Base-by-base conservation (phyloP, 2,888 invertebrate genomes). In the Molorchus minor region DNA sequence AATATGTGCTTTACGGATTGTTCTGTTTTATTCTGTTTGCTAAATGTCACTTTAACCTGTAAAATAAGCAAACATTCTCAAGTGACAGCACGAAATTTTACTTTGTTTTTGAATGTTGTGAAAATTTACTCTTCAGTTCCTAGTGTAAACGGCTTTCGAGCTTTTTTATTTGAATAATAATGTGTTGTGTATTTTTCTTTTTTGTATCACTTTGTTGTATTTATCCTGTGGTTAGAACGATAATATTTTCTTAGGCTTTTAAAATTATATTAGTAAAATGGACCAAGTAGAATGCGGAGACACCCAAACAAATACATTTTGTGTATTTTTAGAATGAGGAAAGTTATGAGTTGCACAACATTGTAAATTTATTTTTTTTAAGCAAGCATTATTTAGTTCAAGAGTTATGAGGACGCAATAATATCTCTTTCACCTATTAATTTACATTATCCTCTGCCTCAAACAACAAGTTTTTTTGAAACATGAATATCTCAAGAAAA, bases 1-100 rank as follows among this genome's bases (percentile, higher is more conserved):
- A 78, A 79, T 79, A 79, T 79, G 72, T 78, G 71, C 72, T 75
- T 75, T 79, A 75, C 75, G 75, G 79, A 79, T 79, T 77, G 76
- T 77, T 75, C 75, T 78, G 77, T 79, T 79, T 79, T 78, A 77
- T 75, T 76, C 72, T 79, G 74, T 79, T 79, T 77, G 75, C 74
- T 71, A 62, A 77, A 78, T 76, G 79, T 79, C 79, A 79, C 79
- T 76, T 76, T 71, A 75, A 74, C 73, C 78, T 75, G 77, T 79
- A 70, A 72, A 71, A 71, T 69, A 70, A 64, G 68, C 67, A 71
- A 71, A 71, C 69, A 71, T 44, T 61, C 62, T 65, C 68, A 67
- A 69, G 67, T 68, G 66, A 66, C 60, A 69, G 67, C 65, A 61
- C 62, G 59, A 62, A 64, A 64, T 66, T 68, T 64, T 67, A 51